Percentiles rank a stretch among this genome's conserved stretches.
Conservation (phyloP, 2,113 vertebrate species). For the Petrocephalus zakoni region DNA sequence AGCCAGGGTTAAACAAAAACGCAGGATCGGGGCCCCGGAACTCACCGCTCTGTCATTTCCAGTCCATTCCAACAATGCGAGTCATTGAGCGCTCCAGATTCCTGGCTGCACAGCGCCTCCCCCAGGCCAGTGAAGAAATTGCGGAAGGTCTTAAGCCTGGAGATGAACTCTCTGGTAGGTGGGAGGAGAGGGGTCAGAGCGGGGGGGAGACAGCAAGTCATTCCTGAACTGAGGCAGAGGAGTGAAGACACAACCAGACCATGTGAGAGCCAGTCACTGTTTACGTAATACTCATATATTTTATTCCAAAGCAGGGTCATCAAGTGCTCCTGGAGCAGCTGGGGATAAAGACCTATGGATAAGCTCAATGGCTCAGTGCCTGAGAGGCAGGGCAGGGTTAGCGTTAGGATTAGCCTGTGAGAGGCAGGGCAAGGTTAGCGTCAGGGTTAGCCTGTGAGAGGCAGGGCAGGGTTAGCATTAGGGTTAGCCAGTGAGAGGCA, state of each 20-base stretch:
- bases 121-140: constrained; percentile 82
- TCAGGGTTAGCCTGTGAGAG: too few relatives aligned
- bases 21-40: background rate
- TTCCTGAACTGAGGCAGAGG: background rate
- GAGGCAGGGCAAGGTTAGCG: background rate
- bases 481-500: too few relatives aligned
- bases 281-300: background rate
- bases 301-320: too few relatives aligned
- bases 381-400: too few relatives aligned
- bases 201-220: background rate
- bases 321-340: too few relatives aligned
- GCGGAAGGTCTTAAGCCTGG: constrained; percentile 72
- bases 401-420: too few relatives aligned
- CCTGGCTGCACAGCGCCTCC: constrained; percentile 79
- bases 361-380: too few relatives aligned
- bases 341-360: too few relatives aligned
- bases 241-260: background rate
- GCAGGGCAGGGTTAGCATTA: background rate
- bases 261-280: background rate
- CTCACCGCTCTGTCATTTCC: constrained; percentile 86
- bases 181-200: background rate
- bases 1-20: background rate
- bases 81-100: constrained; percentile 73
- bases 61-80: constrained; percentile 94
- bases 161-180: constrained; percentile 64